Conservation (phyloP, 2,888 invertebrate species). For the Lissocephala sabroskyi region DNA sequence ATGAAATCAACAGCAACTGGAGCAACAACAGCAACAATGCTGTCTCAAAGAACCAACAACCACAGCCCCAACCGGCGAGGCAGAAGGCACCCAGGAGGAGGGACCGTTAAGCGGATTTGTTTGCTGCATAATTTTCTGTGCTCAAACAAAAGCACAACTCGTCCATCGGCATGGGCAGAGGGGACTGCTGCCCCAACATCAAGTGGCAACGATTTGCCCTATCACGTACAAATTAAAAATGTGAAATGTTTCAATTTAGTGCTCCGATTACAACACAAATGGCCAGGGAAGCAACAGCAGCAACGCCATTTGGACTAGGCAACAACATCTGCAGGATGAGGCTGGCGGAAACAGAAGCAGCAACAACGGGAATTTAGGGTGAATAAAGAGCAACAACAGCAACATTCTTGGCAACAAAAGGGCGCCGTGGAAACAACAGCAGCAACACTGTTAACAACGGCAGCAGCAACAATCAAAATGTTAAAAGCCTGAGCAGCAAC, state of each 20-base stretch:
- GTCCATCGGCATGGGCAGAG: background rate
- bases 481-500: too few relatives aligned
- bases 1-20: conserved; percentile 7
- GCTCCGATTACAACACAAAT: conserved; percentile 18
- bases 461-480: too few relatives aligned
- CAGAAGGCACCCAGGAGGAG: too few relatives aligned
- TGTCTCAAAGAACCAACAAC: conserved; percentile 5
- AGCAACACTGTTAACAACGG: too few relatives aligned
- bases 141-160: conserved; percentile 27
- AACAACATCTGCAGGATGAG: too few relatives aligned
- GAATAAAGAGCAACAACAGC: too few relatives aligned
- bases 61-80: conserved; percentile 9
- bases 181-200: conserved; percentile 13
- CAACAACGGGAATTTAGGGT: too few relatives aligned
- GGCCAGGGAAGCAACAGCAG: background rate
- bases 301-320: too few relatives aligned
- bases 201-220: conserved; percentile 64
- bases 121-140: conserved; percentile 37
- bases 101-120: conserved; percentile 45
- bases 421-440: too few relatives aligned
- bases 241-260: conserved; percentile 68
- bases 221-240: conserved; percentile 69
- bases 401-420: too few relatives aligned
- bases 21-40: conserved; percentile 15
- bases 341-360: too few relatives aligned